Evolutionary conservation across 2,888 invertebrate genomes (phyloP).

Genomic region (Lithosia quadra): DNA sequence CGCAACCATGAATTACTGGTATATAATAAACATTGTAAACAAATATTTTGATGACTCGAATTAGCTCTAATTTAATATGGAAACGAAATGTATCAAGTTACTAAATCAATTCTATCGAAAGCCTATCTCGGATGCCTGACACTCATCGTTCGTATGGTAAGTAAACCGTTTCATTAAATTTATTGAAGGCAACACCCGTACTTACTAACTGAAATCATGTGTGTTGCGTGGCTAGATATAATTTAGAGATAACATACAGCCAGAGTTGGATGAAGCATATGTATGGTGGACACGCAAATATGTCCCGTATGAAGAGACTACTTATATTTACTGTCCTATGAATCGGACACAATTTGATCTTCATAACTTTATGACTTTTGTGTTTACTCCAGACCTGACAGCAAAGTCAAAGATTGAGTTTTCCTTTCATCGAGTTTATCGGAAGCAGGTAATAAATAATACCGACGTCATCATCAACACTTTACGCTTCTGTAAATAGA

Average conservation of each 20-base stretch:
- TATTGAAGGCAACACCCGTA: background rate
- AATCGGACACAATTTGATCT: background rate
- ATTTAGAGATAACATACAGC: background rate
- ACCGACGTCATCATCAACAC: constrained; percentile 8
- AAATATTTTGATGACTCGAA: background rate
- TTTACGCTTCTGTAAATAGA: constrained; percentile 5
- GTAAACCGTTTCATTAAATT: background rate
- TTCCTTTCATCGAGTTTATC: background rate
- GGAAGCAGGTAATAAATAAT: background rate
- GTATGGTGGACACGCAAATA: background rate
- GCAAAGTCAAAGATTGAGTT: background rate
- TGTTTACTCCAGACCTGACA: background rate
- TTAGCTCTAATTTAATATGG: background rate
- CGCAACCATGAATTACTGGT: background rate
- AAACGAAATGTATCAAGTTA: no score
- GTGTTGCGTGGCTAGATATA: constrained; percentile 5
- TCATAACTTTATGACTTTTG: background rate
- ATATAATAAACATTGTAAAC: background rate
- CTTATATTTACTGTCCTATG: background rate
- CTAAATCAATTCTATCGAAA: no score
- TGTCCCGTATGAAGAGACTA: background rate
- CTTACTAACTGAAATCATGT: background rate
- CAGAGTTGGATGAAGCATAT: background rate
- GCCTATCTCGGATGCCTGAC: background rate
- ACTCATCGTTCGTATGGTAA: background rate